Base-by-base conservation (phyloP, 2,888 invertebrate species). In the Malthinus flaveolus region DNA sequence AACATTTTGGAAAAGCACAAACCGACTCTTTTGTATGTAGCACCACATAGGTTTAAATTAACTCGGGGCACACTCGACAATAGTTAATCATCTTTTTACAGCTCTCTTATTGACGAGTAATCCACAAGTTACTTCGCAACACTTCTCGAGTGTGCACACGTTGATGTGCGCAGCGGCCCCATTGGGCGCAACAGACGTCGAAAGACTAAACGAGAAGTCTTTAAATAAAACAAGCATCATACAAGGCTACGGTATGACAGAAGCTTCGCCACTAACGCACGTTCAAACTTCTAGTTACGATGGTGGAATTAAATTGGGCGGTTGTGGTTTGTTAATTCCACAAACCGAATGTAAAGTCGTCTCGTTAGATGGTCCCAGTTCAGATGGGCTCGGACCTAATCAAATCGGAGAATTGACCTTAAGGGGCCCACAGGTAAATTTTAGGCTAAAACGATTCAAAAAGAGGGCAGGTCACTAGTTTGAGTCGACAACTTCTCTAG, bases 381-480 rank as follows among this genome's bases (percentile, higher is more conserved):
- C 42, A 3, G 7, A 1, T 39, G 68, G 71, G 8, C 52, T 76
- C 42, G 74, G 74, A 1, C 73, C 74, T 5, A 69, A 74, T 42
- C 73, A 85, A 80, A 77, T 78, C 9, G 94, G 94, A 1, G 93
- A 95, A 74, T 73, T 93, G 3, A 83, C 86, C 52, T 78, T 91
- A 0, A 84, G 85, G 54, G 93, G 93, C 0, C 91, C 92, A 0
- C 91, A 92, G 78, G 85, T 93, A 1, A 93, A 23, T 23, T 23
- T 23, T 23, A 23, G 23, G 2, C 23, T 23, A 23, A 23, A 5
- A 23, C 5, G 5, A 23, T 3, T 5, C 5, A 5, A 3, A 23
- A 23, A n/a, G n/a, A n/a, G n/a, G n/a, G n/a, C n/a, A n/a, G n/a
- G n/a, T n/a, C n/a, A n/a, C n/a, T n/a, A n/a, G n/a, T n/a, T n/a